A percentile compares a stretch with the other conserved stretches of the same genome.
Evolutionary conservation across 2,113 vertebrate species (phyloP).

Genomic region (Gadus chalcogrammus): DNA sequence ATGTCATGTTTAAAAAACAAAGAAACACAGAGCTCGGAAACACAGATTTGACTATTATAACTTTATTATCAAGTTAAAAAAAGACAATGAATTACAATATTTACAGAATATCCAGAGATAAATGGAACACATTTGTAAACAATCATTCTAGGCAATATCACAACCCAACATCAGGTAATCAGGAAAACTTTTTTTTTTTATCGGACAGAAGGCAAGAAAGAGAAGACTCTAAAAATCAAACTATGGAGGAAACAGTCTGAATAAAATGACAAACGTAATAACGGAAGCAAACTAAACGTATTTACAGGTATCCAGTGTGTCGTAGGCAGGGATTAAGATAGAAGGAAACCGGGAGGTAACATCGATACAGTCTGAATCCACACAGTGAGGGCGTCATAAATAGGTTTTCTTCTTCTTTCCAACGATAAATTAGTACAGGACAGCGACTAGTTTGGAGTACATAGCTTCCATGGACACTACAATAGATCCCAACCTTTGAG

Average conservation of each 20-base stretch:
- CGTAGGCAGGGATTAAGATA: conserved; percentile 63
- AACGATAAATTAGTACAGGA: conserved; percentile 56
- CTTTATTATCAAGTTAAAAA: conserved; percentile 99
- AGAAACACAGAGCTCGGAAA: too few species aligned
- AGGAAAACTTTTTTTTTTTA: conserved; percentile 60
- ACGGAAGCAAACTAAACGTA: conserved; percentile 68
- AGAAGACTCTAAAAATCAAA: conserved; percentile 70
- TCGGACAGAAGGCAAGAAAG: conserved; percentile 76
- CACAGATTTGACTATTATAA: conserved; percentile 80
- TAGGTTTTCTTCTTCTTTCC: conserved; percentile 35
- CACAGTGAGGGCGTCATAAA: conserved; percentile 62
- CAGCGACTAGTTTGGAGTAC: conserved; percentile 47
- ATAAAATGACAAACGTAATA: conserved; percentile 55
- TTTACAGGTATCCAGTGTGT: conserved; percentile 82
- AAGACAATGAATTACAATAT: conserved; percentile 99
- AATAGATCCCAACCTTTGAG: conserved; percentile 7
- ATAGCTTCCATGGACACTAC: too few species aligned
- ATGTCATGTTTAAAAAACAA: too few species aligned
- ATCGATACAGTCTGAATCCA: conserved; percentile 47
- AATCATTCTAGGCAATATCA: conserved; percentile 88
- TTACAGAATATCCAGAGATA: conserved; percentile 98
- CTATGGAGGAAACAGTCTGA: conserved; percentile 71
- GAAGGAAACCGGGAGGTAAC: conserved; percentile 41
- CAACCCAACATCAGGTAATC: conserved; percentile 78
- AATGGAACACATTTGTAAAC: conserved; percentile 98